A percentile compares a stretch with the other conserved stretches of the same genome.
Conservation (phyloP, 2,888 invertebrate species). For the Hydraecia micacea region DNA sequence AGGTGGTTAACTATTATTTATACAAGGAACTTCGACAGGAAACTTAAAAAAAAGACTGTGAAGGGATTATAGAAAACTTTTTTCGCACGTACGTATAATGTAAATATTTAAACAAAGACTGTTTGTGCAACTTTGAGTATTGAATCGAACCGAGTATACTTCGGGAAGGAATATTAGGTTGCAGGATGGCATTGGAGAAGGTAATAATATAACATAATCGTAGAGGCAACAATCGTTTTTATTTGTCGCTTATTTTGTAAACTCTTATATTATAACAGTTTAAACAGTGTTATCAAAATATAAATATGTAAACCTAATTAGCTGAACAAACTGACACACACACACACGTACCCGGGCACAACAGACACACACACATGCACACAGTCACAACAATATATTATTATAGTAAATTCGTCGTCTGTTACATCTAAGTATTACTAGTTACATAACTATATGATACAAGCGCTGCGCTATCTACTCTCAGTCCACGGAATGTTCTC, state of each 20-base stretch:
- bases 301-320: slow-evolving; percentile 72
- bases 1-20: not conserved
- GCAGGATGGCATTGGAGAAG: not conserved
- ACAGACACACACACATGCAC: slow-evolving; percentile 48
- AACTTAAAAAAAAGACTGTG: slow-evolving; percentile 26
- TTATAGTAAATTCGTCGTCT: slow-evolving; percentile 80
- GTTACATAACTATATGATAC: slow-evolving; percentile 53
- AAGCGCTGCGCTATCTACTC: slow-evolving; percentile 31
- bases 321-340: slow-evolving; percentile 56
- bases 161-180: not conserved
- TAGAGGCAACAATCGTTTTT: slow-evolving; percentile 67
- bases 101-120: not conserved
- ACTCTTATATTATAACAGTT: slow-evolving; percentile 66
- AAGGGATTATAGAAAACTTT: slow-evolving; percentile 1
- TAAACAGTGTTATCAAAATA: slow-evolving; percentile 72
- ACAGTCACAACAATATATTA: slow-evolving; percentile 72
- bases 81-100: not conserved
- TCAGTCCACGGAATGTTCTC: slow-evolving; percentile 26
- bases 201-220: slow-evolving; percentile 39
- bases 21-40: slow-evolving; percentile 30
- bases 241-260: slow-evolving; percentile 67
- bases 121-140: not conserved
- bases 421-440: slow-evolving; percentile 54
- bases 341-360: slow-evolving; percentile 42
- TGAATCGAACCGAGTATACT: not conserved